These are phyloP conservation scores for Planiliza haematocheilus DNA, from an alignment of 2,113 vertebrate species.

Conservation along the genomic window DNA sequence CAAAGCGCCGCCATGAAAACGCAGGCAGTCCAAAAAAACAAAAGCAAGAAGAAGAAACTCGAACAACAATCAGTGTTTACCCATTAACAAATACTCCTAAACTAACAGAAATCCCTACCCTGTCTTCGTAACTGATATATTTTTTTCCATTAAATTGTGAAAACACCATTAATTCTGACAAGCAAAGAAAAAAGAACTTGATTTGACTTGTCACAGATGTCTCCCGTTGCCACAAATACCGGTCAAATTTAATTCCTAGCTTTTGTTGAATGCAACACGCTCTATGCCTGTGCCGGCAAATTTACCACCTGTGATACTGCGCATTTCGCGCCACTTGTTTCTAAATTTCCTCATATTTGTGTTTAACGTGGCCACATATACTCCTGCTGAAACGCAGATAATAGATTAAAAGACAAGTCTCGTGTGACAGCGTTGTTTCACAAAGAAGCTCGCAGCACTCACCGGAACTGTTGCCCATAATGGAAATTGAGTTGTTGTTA, in stretches of 20 bases:
- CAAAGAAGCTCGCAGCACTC: constrained; percentile 45
- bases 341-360: neutral
- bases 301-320: neutral
- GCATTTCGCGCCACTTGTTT: neutral
- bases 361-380: neutral
- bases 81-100: no score
- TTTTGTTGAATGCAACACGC: neutral
- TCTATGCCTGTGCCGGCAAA: neutral
- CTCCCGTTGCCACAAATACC: neutral
- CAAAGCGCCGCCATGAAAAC: no score
- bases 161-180: no score
- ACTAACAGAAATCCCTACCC: no score
- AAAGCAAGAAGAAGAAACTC: no score
- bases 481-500: constrained; percentile 16
- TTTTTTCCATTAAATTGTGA: no score
- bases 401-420: constrained; percentile 7
- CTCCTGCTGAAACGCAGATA: constrained; percentile 6
- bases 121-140: no score
- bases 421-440: constrained; percentile 4
- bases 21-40: no score
- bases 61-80: no score
- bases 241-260: neutral
- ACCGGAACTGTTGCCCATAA: constrained; percentile 69
- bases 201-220: neutral
- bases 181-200: no score